Evolutionary conservation across 2,888 invertebrate genomes (phyloP).

Genomic region (Drosophila nigricruria): DNA sequence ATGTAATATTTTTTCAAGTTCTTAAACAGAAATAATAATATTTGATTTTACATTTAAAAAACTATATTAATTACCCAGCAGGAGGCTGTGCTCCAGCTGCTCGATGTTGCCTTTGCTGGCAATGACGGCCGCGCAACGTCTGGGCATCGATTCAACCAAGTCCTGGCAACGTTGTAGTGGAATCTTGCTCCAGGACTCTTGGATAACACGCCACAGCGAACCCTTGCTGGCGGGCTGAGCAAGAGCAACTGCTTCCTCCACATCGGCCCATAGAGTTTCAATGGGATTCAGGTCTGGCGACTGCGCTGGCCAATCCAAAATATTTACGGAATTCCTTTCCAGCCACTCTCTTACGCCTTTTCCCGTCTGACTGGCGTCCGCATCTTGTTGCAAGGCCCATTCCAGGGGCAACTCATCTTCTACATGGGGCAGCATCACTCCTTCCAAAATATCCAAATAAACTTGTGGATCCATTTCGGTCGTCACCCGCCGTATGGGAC

Average conservation of each 20-base stretch:
- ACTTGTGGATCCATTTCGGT: too few relatives aligned
- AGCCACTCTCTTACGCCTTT: background rate
- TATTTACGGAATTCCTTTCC: background rate
- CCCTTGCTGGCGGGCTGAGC: background rate
- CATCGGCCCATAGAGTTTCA: background rate
- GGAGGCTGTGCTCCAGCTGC: background rate
- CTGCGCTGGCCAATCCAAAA: background rate
- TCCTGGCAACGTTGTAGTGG: background rate
- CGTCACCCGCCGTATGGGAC: background rate
- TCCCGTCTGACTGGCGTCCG: background rate
- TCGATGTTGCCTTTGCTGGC: background rate
- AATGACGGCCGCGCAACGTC: background rate
- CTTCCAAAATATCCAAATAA: background rate
- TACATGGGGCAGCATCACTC: background rate
- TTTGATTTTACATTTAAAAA: background rate
- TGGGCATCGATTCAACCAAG: background rate
- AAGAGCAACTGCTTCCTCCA: background rate
- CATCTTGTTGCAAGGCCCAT: background rate
- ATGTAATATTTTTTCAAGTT: conserved; percentile 57
- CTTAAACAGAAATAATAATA: conserved; percentile 43
- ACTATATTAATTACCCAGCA: background rate
- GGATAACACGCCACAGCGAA: background rate
- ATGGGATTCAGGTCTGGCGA: background rate
- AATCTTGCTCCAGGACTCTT: background rate
- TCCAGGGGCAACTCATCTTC: background rate